Conservation (phyloP, 1,140 invertebrate genomes). For the Ceratina japonica region DNA sequence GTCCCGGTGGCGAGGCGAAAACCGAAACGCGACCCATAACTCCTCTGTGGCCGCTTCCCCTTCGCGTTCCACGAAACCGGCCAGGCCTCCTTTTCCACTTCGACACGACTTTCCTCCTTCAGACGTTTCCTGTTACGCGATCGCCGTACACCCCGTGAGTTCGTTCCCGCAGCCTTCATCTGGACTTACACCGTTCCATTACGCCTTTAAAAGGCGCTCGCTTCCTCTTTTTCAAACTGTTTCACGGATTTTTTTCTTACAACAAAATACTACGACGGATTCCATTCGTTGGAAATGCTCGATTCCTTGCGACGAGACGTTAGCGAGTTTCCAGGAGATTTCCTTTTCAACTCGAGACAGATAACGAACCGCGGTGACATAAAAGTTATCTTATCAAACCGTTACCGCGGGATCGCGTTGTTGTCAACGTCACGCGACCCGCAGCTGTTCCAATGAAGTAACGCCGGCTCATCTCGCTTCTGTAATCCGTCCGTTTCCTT, state of each 20-base stretch:
- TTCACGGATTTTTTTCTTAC: neutral
- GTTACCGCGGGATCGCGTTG: constrained; percentile 2
- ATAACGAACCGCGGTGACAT: neutral
- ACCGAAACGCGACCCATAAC: constrained; percentile 12
- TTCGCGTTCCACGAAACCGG: neutral
- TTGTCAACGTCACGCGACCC: neutral
- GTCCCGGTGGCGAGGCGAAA: neutral
- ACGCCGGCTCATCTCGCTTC: constrained; percentile 12
- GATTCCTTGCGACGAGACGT: neutral
- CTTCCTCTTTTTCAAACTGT: too few species aligned
- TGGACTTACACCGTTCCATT: too few species aligned
- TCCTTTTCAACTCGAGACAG: neutral
- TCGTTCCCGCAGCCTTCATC: neutral
- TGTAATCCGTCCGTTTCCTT: constrained; percentile 28
- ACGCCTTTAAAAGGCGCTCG: neutral
- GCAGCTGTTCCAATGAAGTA: neutral
- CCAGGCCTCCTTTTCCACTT: neutral
- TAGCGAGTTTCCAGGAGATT: neutral
- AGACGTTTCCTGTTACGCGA: constrained; percentile 37
- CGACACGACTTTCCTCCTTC: constrained; percentile 30
- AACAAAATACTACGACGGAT: too few species aligned
- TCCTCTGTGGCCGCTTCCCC: constrained; percentile 8
- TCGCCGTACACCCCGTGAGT: neutral
- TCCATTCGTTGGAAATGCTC: too few species aligned
- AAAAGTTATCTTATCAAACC: constrained; percentile 37